A percentile compares a stretch with the other conserved stretches of the same genome.
These are phyloP conservation scores for Epirrita christyi DNA, from an alignment of 2,888 invertebrate species.

Conservation along the genomic window DNA sequence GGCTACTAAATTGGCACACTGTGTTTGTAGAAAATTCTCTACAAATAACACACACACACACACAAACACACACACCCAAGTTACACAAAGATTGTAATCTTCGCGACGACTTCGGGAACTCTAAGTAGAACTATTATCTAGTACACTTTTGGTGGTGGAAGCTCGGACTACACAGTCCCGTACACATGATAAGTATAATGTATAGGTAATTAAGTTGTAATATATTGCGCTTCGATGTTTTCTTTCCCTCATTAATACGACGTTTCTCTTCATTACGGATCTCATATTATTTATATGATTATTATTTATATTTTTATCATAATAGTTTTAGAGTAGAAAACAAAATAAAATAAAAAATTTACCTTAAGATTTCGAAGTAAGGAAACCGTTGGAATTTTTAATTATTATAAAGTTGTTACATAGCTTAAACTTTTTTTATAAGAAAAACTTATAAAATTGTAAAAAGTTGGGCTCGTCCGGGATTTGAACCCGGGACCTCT, in stretches of 20 bases:
- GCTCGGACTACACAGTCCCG: constrained; percentile 13
- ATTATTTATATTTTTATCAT: constrained; percentile 55
- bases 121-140: too few relatives aligned
- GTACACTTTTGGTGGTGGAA: background rate
- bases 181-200: constrained; percentile 72
- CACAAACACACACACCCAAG: too few relatives aligned
- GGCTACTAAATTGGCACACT: too few relatives aligned
- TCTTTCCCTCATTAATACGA: constrained; percentile 71
- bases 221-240: constrained; percentile 76
- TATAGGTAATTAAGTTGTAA: constrained; percentile 78
- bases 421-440: too few relatives aligned
- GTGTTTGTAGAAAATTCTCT: too few relatives aligned
- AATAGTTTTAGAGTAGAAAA: constrained; percentile 29
- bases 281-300: constrained; percentile 62
- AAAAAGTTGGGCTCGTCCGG: constrained; percentile 67
- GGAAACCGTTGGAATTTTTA: too few relatives aligned
- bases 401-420: too few relatives aligned
- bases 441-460: constrained; percentile 38
- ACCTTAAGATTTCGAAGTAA: background rate
- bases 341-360: background rate
- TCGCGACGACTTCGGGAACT: too few relatives aligned
- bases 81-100: too few relatives aligned
- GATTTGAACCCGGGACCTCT: constrained; percentile 79
- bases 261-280: constrained; percentile 75
- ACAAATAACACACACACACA: too few relatives aligned